Percentiles rank a stretch among this genome's conserved stretches.
phyloP scores from a whole-genome alignment of 2,797 vertebrate species.

The Acipenser transmontanus region DNA sequence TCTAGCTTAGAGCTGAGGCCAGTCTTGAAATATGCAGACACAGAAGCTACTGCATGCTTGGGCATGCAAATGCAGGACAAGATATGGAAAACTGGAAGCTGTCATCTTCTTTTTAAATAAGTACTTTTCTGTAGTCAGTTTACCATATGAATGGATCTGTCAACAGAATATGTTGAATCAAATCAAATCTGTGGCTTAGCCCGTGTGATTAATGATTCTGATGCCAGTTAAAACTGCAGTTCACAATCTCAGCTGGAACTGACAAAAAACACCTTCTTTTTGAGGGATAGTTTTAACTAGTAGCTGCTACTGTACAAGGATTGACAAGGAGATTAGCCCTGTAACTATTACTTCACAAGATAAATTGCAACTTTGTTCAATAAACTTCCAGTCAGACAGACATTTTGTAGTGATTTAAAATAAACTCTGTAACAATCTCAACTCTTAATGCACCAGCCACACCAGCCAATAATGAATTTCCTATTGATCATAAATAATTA shows the following conservation, averaged over 20 bases:
- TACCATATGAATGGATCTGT: slow-evolving; percentile 8
- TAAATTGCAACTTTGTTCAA: too few relatives aligned
- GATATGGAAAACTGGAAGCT: background rate
- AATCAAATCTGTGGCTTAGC: background rate
- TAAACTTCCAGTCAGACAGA: too few relatives aligned
- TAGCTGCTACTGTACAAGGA: too few relatives aligned
- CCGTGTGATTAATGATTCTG: slow-evolving; percentile 5
- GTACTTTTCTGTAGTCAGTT: slow-evolving; percentile 2
- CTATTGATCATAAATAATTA: too few relatives aligned
- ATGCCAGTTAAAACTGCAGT: slow-evolving; percentile 1
- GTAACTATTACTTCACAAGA: too few relatives aligned
- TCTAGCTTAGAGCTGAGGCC: background rate
- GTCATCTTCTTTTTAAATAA: background rate
- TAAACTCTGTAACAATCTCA: too few relatives aligned
- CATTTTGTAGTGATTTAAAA: too few relatives aligned
- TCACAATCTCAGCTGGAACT: background rate
- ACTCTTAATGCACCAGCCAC: too few relatives aligned
- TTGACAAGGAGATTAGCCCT: too few relatives aligned
- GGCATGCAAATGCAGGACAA: background rate
- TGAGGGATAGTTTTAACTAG: too few relatives aligned
- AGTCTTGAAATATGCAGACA: slow-evolving; percentile 1
- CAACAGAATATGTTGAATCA: background rate
- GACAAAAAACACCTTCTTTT: too few relatives aligned
- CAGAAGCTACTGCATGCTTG: background rate
- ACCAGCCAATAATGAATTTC: too few relatives aligned